Percentiles rank a stretch among this genome's conserved stretches.
Conservation (phyloP, 1,140 invertebrate genomes). For the Rhagoletis zephyria region DNA sequence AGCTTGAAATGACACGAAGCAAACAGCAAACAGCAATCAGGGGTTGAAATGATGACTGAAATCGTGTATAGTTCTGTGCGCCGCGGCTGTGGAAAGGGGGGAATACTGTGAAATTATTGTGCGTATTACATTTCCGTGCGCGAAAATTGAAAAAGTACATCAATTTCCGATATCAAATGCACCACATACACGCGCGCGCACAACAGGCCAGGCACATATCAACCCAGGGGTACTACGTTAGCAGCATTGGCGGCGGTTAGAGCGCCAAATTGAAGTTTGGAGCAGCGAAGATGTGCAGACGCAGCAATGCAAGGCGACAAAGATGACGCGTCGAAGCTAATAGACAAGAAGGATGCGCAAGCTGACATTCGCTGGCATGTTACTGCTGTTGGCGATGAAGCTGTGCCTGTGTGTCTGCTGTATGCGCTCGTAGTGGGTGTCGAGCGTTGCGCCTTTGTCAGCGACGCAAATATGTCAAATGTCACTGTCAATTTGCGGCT, state of each 20-base stretch:
- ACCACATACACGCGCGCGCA: neutral
- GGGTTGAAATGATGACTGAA: neutral
- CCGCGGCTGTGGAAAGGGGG: too few species aligned
- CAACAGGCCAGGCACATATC: too few species aligned
- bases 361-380: neutral
- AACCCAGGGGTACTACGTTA: neutral
- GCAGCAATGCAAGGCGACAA: neutral
- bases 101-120: constrained; percentile 37
- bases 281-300: neutral
- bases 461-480: constrained; percentile 44
- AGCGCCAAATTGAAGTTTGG: neutral
- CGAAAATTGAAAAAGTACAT: constrained; percentile 49
- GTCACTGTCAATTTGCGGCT: constrained; percentile 41
- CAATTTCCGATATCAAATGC: constrained; percentile 5
- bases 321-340: neutral
- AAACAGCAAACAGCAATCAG: too few species aligned
- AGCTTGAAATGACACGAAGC: neutral
- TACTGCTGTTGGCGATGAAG: neutral
- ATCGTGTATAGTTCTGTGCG: neutral
- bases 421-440: neutral
- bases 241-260: neutral
- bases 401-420: neutral
- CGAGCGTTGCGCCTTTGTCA: neutral
- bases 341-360: neutral
- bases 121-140: constrained; percentile 44